phyloP scores from a whole-genome alignment of 2,888 invertebrate species.

The Eucera pruinosa region DNA sequence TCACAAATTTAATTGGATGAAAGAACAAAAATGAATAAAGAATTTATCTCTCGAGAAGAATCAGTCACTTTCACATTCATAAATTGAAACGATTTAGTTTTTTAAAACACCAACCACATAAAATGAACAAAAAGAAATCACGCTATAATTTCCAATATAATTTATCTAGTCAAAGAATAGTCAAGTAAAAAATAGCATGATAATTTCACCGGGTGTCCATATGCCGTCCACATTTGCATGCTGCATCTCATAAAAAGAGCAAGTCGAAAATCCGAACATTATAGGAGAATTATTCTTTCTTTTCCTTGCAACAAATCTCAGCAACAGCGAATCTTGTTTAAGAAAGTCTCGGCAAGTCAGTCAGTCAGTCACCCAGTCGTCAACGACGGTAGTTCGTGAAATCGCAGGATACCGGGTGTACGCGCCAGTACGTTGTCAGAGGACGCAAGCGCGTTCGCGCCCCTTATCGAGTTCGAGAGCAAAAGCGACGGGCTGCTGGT shows the following conservation, averaged over 20 bases:
- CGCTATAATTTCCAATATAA: too few species aligned
- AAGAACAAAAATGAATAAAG: too few species aligned
- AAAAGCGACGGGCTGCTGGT: conserved; percentile 76
- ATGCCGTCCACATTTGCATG: conserved; percentile 23
- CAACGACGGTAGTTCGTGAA: conserved; percentile 72
- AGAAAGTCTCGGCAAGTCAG: conserved; percentile 48
- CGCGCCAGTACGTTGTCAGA: conserved; percentile 69
- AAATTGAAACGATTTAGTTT: too few species aligned
- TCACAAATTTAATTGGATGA: too few species aligned
- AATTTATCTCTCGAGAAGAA: too few species aligned
- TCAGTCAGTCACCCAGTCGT: conserved; percentile 55
- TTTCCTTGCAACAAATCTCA: conserved; percentile 46
- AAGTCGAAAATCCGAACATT: conserved; percentile 1
- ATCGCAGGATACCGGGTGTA: conserved; percentile 68
- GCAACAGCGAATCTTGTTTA: conserved; percentile 67
- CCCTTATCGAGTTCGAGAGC: conserved; percentile 82
- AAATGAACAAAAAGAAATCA: too few species aligned
- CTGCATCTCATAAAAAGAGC: too few species aligned
- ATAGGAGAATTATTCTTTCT: conserved; percentile 11
- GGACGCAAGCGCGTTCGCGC: conserved; percentile 78
- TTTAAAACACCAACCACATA: too few species aligned
- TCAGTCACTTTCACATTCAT: too few species aligned
- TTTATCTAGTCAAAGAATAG: background rate
- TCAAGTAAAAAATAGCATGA: conserved; percentile 1
- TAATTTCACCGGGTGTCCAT: conserved; percentile 16